Percentiles rank a stretch among this genome's conserved stretches.
Evolutionary conservation across 1,140 invertebrate species (phyloP).

Genomic region (Oreohelix idahoensis): DNA sequence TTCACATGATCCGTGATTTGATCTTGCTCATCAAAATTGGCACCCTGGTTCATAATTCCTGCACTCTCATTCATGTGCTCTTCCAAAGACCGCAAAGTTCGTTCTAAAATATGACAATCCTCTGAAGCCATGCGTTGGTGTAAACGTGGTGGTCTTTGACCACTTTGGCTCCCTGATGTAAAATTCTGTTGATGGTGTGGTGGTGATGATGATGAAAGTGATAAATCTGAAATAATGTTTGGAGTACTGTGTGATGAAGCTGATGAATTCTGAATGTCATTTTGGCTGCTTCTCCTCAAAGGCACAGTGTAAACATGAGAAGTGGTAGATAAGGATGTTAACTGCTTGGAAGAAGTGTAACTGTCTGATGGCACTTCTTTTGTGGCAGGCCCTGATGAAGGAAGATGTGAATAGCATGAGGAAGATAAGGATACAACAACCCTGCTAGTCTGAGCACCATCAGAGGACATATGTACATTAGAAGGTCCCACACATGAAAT

Average conservation of each 20-base stretch:
- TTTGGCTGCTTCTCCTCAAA: slow-evolving; percentile 8
- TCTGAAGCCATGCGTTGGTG: slow-evolving; percentile 34
- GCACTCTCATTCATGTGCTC: slow-evolving; percentile 22
- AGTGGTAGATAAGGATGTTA: neutral
- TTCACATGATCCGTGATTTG: neutral
- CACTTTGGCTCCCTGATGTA: neutral
- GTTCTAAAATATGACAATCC: slow-evolving; percentile 12
- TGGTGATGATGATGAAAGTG: neutral
- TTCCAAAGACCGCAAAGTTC: slow-evolving; percentile 28
- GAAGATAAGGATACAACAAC: neutral
- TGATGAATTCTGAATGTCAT: neutral
- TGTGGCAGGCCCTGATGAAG: neutral
- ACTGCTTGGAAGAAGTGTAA: neutral
- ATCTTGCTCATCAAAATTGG: slow-evolving; percentile 32
- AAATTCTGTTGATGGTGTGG: neutral
- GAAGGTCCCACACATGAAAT: slow-evolving; percentile 34
- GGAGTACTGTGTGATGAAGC: neutral
- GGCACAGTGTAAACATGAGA: slow-evolving; percentile 8
- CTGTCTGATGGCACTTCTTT: neutral
- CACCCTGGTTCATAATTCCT: slow-evolving; percentile 17
- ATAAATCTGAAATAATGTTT: neutral
- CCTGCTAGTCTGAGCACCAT: neutral
- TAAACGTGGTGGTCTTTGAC: neutral
- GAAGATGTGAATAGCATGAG: neutral
- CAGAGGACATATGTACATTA: slow-evolving; percentile 24